Percentiles rank a stretch among this genome's conserved stretches.
Conservation (phyloP, 23 tunicate genomes). For the Phallusia fumigata region DNA sequence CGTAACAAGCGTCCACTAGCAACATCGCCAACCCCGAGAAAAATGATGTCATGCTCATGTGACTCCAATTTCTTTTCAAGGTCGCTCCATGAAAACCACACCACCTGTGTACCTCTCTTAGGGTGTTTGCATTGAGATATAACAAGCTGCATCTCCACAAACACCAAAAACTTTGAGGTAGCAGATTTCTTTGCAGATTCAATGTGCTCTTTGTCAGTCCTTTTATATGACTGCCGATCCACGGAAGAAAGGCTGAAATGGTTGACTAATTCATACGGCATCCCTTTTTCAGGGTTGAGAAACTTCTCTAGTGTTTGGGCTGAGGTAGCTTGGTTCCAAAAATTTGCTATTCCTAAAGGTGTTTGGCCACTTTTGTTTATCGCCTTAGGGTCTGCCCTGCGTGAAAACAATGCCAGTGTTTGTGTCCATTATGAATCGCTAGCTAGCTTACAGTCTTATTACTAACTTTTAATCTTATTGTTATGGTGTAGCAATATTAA, state of each 20-base stretch:
- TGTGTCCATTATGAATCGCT: too few species aligned
- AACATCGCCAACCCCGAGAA: constrained; percentile 76
- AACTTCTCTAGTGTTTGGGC: constrained; percentile 29
- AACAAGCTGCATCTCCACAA: constrained; percentile 62
- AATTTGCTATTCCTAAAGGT: constrained; percentile 55
- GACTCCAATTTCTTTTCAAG: constrained; percentile 29
- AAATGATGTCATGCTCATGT: constrained; percentile 51
- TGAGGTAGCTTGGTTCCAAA: constrained; percentile 67
- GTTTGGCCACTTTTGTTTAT: constrained; percentile 79
- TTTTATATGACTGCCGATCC: constrained; percentile 70
- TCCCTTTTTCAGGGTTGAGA: constrained; percentile 30
- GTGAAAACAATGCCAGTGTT: neutral
- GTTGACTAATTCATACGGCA: constrained; percentile 57
- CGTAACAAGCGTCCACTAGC: constrained; percentile 36
- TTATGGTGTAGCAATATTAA: neutral
- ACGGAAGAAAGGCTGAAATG: constrained; percentile 54
- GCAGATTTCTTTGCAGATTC: constrained; percentile 34
- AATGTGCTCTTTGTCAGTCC: constrained; percentile 59
- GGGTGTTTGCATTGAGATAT: constrained; percentile 11
- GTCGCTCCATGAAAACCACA: constrained; percentile 50
- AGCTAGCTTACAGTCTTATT: too few species aligned
- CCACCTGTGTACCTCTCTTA: constrained; percentile 23
- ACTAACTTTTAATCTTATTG: too few species aligned
- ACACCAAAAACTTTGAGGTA: constrained; percentile 61
- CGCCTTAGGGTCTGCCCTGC: constrained; percentile 72